Base-by-base conservation (phyloP, 1,140 invertebrate genomes). In the Apis laboriosa region DNA sequence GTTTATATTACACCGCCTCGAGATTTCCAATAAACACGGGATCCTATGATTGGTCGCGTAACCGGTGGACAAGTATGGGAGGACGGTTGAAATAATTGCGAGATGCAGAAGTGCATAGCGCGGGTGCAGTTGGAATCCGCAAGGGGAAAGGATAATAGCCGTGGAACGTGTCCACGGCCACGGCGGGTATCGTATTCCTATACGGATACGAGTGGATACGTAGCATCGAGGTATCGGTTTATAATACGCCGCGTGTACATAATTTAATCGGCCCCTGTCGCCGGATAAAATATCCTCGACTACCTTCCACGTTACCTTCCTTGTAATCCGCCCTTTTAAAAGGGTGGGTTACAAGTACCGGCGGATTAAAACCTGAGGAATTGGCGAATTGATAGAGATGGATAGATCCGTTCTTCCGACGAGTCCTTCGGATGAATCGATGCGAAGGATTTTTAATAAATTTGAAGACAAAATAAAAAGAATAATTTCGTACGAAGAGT, bases 101-200 rank as follows among this genome's bases (percentile, higher is more conserved):
- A 56, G 73, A 2, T 2, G 24, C 34, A 70, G 43, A 56, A 24
- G 53, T 51, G 56, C 72, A 61, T 43, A 43, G 24, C 53, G 67
- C 77, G 76, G 72, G 83, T 70, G 79, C 64, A 66, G 49, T 78
- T 51, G 63, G 74, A 51, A 85, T 79, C 80, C 24, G n/a, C 34
- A 43, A 7, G 61, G 77, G 34, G 77, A 74, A 63, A 84, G 84
- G 82, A 88, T 88, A 88, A 89, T 86, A 80, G 63, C 63, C 76
- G 58, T 71, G 82, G 76, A 66, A 70, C 51, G 68, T 82, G 77
- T 84, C 78, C 82, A 43, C 34, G 17, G 78, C 51, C 83, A 56
- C 61, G 53, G 12, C 19, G 51, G 17, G 60, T 64, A 83, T 83
- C 71, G 77, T 64, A 24, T 74, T 74, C 60, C 58, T 34, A 24